phyloP scores from a whole-genome alignment of 2,888 invertebrate genomes.

The Parelbella ahira region DNA sequence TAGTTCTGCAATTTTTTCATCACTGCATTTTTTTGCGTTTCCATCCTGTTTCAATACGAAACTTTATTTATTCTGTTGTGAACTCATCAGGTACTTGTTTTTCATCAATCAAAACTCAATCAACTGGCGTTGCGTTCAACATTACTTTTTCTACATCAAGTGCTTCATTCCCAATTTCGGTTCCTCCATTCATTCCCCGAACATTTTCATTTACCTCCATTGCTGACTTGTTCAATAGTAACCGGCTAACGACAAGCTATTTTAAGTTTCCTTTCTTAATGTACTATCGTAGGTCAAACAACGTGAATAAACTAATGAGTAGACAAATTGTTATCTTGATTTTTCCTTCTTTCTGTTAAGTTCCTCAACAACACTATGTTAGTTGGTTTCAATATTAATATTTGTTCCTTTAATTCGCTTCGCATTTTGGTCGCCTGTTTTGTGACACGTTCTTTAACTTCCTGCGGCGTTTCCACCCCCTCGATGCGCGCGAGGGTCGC shows the following conservation, averaged over 20 bases:
- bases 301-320: too few relatives aligned
- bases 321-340: too few relatives aligned
- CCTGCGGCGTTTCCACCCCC: conserved; percentile 15
- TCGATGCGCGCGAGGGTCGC: conserved; percentile 30
- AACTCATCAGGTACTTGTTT: neutral
- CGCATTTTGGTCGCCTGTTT: neutral
- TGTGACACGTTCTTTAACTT: conserved; percentile 4
- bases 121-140: neutral
- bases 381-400: too few relatives aligned
- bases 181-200: conserved; percentile 7
- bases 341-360: too few relatives aligned
- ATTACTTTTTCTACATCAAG: conserved; percentile 9
- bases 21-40: too few relatives aligned
- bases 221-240: neutral
- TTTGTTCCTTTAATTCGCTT: too few relatives aligned
- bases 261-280: too few relatives aligned
- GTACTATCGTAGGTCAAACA: too few relatives aligned
- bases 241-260: too few relatives aligned
- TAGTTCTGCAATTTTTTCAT: too few relatives aligned
- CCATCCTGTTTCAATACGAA: neutral
- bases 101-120: conserved; percentile 18
- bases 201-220: conserved; percentile 13
- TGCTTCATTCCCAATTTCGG: conserved; percentile 18
- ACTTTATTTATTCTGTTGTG: too few relatives aligned
- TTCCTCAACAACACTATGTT: too few relatives aligned